Evolutionary conservation across 1,140 invertebrate species (phyloP).

Genomic region (Panulirus ornatus): DNA sequence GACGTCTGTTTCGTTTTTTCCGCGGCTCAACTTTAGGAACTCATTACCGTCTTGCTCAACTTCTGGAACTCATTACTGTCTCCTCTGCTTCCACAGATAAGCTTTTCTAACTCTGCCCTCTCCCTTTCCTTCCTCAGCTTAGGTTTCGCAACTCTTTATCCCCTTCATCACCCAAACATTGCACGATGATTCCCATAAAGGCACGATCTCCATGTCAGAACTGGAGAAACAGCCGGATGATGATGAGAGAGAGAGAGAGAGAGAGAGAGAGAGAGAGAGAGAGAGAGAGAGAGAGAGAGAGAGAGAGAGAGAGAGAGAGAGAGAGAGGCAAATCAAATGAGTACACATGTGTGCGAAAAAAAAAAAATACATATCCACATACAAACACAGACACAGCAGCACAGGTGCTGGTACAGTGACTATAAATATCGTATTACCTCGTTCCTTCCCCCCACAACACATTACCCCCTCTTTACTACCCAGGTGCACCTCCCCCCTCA

Average conservation of each 20-base stretch:
- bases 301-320: conserved; percentile 29
- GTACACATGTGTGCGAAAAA: neutral
- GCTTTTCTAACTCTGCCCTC: neutral
- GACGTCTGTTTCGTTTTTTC: no score
- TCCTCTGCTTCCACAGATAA: no score
- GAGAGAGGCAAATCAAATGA: neutral
- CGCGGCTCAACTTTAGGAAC: no score
- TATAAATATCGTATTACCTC: no score
- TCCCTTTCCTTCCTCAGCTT: neutral
- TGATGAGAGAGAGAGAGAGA: neutral
- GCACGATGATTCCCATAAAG: neutral
- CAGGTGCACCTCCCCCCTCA: no score
- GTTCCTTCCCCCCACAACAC: no score
- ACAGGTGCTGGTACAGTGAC: neutral
- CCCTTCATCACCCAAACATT: neutral
- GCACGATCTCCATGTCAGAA: neutral
- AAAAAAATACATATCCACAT: neutral
- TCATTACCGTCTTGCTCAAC: no score
- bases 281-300: conserved; percentile 29
- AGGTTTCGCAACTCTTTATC: neutral
- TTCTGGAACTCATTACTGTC: no score
- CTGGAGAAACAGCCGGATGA: neutral
- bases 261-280: conserved; percentile 26
- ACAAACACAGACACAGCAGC: neutral
- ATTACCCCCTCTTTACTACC: no score